A percentile compares a stretch with the other conserved stretches of the same genome.
Evolutionary conservation across 2,888 invertebrate genomes (phyloP).

Genomic region (Xylophagus ater): DNA sequence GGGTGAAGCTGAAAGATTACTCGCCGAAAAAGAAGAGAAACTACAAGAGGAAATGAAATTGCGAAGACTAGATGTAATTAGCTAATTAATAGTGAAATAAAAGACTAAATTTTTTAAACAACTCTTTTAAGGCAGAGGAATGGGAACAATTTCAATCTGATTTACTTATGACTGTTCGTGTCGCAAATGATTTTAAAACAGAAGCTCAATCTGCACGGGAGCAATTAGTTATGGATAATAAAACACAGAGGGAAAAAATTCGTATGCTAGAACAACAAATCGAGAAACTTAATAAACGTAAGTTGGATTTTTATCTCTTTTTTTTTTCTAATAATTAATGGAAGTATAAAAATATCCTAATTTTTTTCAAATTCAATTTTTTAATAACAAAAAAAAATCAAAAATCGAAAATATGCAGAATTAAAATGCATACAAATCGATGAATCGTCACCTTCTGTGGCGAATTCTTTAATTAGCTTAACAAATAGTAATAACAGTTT

Average conservation of each 20-base stretch:
- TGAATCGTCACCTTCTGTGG: constrained; percentile 7
- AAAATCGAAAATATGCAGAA: no score
- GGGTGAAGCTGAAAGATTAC: constrained; percentile 55
- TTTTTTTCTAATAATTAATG: background rate
- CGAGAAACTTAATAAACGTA: constrained; percentile 56
- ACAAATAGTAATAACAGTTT: constrained; percentile 10
- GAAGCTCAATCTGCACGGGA: constrained; percentile 84
- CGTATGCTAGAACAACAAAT: constrained; percentile 66
- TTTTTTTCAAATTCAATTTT: no score
- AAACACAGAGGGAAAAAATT: constrained; percentile 64
- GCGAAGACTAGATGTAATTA: constrained; percentile 49
- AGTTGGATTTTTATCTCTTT: constrained; percentile 16
- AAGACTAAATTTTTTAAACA: background rate
- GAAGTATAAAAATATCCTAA: background rate
- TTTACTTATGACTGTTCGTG: constrained; percentile 81
- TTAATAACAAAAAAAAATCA: no score
- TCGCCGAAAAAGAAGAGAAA: constrained; percentile 54
- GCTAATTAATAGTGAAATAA: constrained; percentile 18
- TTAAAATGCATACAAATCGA: constrained; percentile 12
- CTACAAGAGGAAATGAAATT: constrained; percentile 52
- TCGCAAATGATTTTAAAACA: constrained; percentile 94
- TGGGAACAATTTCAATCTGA: constrained; percentile 94
- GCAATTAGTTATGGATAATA: constrained; percentile 75
- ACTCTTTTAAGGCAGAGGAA: constrained; percentile 46
- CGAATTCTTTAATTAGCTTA: constrained; percentile 13